Evolutionary conservation across 2,113 vertebrate species (phyloP).

Genomic region (Oryctolagus cuniculus): mOryCun1.1 NC_091433.1:188986001-188986500

Average conservation of each 20-base stretch:
- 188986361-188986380: neutral
- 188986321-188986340: neutral
- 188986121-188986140: constrained; percentile 10
- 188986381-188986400: neutral
- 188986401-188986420: neutral
- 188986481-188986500: too few species aligned
- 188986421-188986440: neutral
- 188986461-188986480: too few species aligned
- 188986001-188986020: constrained; percentile 48
- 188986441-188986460: too few species aligned
- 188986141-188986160: constrained; percentile 16
- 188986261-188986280: neutral
- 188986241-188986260: too few species aligned
- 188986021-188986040: constrained; percentile 37
- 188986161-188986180: constrained; percentile 47
- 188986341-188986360: neutral
- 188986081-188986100: constrained; percentile 39
- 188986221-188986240: neutral
- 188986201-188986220: neutral
- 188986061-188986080: constrained; percentile 42
- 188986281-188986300: neutral
- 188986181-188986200: neutral
- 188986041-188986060: constrained; percentile 55
- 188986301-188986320: neutral
- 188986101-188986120: constrained; percentile 50